Percentiles rank a stretch among this genome's conserved stretches.
Evolutionary conservation across 23 tunicate species (phyloP).

Genomic region (Trididemnum nubilum): DNA sequence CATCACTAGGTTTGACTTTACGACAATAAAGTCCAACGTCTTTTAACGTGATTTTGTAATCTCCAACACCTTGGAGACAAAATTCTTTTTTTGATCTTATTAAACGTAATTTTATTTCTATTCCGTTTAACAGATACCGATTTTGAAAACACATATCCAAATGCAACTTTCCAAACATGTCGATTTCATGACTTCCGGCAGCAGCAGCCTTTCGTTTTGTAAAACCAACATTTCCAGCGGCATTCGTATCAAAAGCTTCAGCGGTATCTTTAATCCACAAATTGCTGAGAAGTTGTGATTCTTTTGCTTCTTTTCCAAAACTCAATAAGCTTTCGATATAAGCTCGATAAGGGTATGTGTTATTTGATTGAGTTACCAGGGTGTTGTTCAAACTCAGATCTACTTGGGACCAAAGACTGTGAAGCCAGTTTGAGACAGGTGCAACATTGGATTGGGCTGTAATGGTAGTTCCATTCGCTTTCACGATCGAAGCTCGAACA

Average conservation of each 20-base stretch:
- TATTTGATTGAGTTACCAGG: background rate
- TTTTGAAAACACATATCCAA: slow-evolving; percentile 19
- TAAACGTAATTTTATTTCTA: slow-evolving; percentile 3
- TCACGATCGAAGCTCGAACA: background rate
- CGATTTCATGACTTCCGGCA: slow-evolving; percentile 8
- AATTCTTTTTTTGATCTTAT: slow-evolving; percentile 9
- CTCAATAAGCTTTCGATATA: slow-evolving; percentile 12
- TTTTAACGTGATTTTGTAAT: background rate
- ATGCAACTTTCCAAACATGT: slow-evolving; percentile 13
- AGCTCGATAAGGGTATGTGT: slow-evolving; percentile 17
- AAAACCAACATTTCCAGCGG: background rate
- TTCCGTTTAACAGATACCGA: slow-evolving; percentile 33
- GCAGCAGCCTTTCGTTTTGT: background rate
- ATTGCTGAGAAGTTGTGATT: background rate
- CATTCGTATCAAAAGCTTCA: background rate
- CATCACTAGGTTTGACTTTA: slow-evolving; percentile 10
- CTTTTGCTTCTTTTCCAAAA: slow-evolving; percentile 18
- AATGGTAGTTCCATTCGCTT: background rate
- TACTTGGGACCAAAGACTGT: background rate
- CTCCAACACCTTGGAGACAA: background rate
- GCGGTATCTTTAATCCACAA: slow-evolving; percentile 16
- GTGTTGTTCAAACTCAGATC: slow-evolving; percentile 7
- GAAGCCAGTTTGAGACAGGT: background rate
- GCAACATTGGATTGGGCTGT: background rate
- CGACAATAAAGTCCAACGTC: slow-evolving; percentile 21